A percentile compares a stretch with the other conserved stretches of the same genome.
Conservation (phyloP, 1,140 invertebrate species). For the Batillaria attramentaria region DNA sequence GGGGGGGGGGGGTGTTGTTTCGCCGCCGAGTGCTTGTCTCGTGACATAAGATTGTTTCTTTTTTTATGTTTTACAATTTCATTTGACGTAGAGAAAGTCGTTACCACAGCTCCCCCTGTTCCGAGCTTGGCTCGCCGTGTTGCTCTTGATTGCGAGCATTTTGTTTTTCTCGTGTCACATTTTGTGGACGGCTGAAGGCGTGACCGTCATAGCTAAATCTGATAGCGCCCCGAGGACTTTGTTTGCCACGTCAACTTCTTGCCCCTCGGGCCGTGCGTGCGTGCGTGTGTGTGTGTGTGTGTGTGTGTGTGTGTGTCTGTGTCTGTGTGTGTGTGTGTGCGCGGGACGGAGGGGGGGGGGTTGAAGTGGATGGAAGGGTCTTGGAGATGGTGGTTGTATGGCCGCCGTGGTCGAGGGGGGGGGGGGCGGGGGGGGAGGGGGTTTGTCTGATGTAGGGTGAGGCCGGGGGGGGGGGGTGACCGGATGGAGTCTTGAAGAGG, state of each 20-base stretch:
- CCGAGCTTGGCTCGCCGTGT: background rate
- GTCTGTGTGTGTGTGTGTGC: constrained; percentile 2
- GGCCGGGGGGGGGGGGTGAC: too few relatives aligned
- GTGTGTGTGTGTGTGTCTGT: background rate
- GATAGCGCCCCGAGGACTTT: background rate
- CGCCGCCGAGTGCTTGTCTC: too few relatives aligned
- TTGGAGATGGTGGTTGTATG: too few relatives aligned
- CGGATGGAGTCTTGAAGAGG: too few relatives aligned
- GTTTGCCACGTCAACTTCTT: background rate
- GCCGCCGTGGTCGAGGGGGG: too few relatives aligned
- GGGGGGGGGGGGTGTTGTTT: too few relatives aligned
- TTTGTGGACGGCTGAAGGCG: background rate
- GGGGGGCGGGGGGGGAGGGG: too few relatives aligned
- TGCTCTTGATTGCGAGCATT: background rate
- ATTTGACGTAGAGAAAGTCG: constrained; percentile 2
- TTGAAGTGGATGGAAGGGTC: too few relatives aligned
- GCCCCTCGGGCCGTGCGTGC: background rate
- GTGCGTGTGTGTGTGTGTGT: background rate
- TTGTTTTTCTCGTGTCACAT: background rate
- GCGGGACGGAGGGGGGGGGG: too few relatives aligned
- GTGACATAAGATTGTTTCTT: too few relatives aligned
- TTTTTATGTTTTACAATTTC: too few relatives aligned
- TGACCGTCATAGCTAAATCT: background rate
- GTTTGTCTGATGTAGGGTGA: too few relatives aligned
- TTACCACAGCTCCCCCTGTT: background rate